A percentile compares a stretch with the other conserved stretches of the same genome.
Conservation (phyloP, 2,888 invertebrate species). For the Thera britannica region DNA sequence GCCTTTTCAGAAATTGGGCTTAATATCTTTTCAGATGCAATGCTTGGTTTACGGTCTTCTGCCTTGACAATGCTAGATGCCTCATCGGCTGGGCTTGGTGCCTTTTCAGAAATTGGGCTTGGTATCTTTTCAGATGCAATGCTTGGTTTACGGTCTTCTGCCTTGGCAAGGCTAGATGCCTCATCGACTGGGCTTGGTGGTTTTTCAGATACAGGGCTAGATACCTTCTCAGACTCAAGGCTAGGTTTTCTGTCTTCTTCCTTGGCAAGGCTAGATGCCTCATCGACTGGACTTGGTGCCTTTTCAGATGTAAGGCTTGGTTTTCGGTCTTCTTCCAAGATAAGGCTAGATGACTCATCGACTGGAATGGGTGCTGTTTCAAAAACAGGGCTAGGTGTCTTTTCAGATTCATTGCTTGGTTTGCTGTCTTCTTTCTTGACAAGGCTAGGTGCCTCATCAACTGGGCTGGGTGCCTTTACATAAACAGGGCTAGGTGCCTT, state of each 20-base stretch:
- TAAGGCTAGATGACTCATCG: neutral
- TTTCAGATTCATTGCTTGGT: neutral
- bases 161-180: neutral
- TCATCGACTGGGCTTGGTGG: conserved; percentile 13
- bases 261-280: conserved; percentile 12
- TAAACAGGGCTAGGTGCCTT: conserved; percentile 4
- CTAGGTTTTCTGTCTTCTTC: conserved; percentile 17
- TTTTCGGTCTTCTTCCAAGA: too few relatives aligned
- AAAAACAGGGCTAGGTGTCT: conserved; percentile 3
- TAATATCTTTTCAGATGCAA: conserved; percentile 4
- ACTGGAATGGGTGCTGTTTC: neutral
- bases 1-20: conserved; percentile 1
- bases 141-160: neutral
- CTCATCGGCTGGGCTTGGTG: neutral
- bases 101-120: conserved; percentile 18
- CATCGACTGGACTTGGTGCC: conserved; percentile 9
- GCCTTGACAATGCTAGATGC: conserved; percentile 10
- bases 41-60: conserved; percentile 22
- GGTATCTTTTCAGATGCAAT: conserved; percentile 7
- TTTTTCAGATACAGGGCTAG: conserved; percentile 17
- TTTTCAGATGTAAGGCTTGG: neutral
- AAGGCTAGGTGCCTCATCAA: neutral
- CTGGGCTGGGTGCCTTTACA: conserved; percentile 16
- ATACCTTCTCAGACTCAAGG: conserved; percentile 24
- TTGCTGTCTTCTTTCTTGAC: conserved; percentile 5